A percentile compares a stretch with the other conserved stretches of the same genome.
These are phyloP conservation scores for Cylloceria caligata DNA, from an alignment of 2,888 invertebrate species.

Conservation along the genomic window DNA sequence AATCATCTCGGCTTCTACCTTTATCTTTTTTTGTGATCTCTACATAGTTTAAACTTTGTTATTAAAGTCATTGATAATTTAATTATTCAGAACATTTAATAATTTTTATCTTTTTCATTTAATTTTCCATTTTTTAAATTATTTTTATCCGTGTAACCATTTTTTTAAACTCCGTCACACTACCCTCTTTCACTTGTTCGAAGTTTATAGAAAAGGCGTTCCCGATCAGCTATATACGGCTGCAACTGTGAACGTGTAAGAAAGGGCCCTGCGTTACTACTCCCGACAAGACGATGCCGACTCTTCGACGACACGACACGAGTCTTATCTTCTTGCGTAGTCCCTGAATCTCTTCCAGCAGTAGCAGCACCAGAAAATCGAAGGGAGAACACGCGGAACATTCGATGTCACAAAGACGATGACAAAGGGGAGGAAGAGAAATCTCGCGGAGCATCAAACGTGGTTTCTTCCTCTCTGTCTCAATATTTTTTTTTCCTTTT, in stretches of 20 bases:
- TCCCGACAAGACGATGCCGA: constrained; percentile 21
- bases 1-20: not conserved
- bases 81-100: not conserved
- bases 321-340: constrained; percentile 46
- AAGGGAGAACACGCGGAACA: constrained; percentile 58
- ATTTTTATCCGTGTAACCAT: not conserved
- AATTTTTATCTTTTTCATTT: not conserved
- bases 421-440: constrained; percentile 55
- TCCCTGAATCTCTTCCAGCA: constrained; percentile 37
- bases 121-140: not conserved
- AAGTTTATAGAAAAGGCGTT: constrained; percentile 18
- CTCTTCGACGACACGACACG: constrained; percentile 40
- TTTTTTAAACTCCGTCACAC: not conserved
- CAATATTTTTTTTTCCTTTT: constrained; percentile 31
- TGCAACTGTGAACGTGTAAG: not conserved
- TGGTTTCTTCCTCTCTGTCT: constrained; percentile 40
- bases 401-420: constrained; percentile 65
- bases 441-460: constrained; percentile 61
- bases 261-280: not conserved
- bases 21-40: not conserved
- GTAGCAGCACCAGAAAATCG: constrained; percentile 13
- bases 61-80: not conserved
- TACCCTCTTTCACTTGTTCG: constrained; percentile 22
- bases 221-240: constrained; percentile 13
- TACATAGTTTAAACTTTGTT: not conserved